Evolutionary conservation across 2,113 vertebrate genomes (phyloP), one percentile per base, ranked within the genome.

Genomic region (Mesembrinibis cayennensis): DNA sequence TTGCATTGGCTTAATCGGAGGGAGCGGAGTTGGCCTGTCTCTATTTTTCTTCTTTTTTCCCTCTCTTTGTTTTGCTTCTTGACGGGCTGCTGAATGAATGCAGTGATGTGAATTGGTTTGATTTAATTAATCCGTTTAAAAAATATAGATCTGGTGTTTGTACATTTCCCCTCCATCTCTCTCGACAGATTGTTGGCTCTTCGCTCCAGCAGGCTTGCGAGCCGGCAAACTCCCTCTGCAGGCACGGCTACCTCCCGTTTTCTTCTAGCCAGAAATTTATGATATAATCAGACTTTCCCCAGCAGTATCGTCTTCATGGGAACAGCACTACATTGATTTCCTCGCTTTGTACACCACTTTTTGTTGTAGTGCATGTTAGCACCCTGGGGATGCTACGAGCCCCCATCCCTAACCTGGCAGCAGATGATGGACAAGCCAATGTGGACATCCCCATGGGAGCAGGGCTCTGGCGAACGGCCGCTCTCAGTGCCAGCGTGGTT

Each of bases 91-190:
- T 82, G 95, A 42, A 52, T 19, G 83, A 5, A 30, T 26, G 77
- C 67, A 90, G 82, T 2, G 61, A 22, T 32, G 67, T 22, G 62
- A 95, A 67, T 20, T 13, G 49, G 53, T 55, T 58, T 34, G 78
- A 66, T 91, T 87, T 53, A 44, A 87, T 96, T 87, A 95, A 95
- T 90, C 94, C 13, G 1, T 47, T 72, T n/a, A 45, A 85, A 93
- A 70, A 93, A 65, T 79, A 69, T 32, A 49, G 80, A 63, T 80
- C 74, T 95, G 91, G 8, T 62, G 91, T 42, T 63, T 27, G 87
- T 40, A 27, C 83, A 30, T 82, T 73, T 89, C 66, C 83, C 45
- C 36, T 89, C 63, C n/a, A 2, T 23, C 67, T 83, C 82, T 55
- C 90, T 62, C 1, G 62, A 79, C 77, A 77, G 87, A 47, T 87